Conservation (phyloP, 2,797 vertebrate species). For the Steatocranus sp. region DNA sequence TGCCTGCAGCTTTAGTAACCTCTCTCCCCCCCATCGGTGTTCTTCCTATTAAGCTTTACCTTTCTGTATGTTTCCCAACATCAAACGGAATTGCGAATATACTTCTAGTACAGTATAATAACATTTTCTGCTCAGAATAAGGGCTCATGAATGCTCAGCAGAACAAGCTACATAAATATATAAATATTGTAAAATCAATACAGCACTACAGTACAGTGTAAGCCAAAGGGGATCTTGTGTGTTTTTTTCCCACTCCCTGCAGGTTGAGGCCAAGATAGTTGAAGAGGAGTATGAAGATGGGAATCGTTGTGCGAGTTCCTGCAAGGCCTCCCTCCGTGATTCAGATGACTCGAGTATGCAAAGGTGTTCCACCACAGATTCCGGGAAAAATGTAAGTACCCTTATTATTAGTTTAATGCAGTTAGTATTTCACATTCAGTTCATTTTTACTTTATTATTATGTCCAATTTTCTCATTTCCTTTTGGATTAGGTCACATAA, state of each 20-base stretch:
- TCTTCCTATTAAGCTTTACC: background rate
- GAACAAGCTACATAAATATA: slow-evolving; percentile 37
- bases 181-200: slow-evolving; percentile 47
- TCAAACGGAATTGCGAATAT: background rate
- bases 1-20: background rate
- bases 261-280: slow-evolving; percentile 65
- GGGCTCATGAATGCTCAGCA: background rate
- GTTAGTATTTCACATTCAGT: slow-evolving; percentile 15
- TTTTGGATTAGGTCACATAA: slow-evolving; percentile 27
- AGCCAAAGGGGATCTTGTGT: slow-evolving; percentile 24
- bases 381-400: slow-evolving; percentile 35
- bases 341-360: background rate
- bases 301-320: slow-evolving; percentile 9
- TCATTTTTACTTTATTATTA: slow-evolving; percentile 42
- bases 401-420: slow-evolving; percentile 20
- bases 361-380: slow-evolving; percentile 11
- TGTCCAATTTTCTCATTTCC: slow-evolving; percentile 32
- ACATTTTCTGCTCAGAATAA: slow-evolving; percentile 1
- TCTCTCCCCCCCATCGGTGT: background rate
- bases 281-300: slow-evolving; percentile 52
- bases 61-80: background rate
- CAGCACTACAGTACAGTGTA: slow-evolving; percentile 18
- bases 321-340: slow-evolving; percentile 12
- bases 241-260: background rate
- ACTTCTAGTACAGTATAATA: background rate